Base-by-base conservation (phyloP, 2,888 invertebrate genomes). In the Drosophila nigricruria region DNA sequence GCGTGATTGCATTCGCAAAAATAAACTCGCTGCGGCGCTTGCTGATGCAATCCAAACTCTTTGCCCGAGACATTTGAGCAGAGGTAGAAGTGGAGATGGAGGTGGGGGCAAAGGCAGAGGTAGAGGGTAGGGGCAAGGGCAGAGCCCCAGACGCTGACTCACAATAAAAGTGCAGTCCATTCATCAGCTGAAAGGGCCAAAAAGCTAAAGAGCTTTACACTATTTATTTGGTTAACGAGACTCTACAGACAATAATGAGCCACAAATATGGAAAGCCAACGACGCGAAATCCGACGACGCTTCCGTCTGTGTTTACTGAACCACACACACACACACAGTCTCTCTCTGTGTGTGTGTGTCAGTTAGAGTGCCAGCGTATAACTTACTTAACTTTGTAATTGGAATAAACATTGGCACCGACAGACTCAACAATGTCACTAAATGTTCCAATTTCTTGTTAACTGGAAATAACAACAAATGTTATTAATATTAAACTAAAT, bases 211-310 rank as follows among this genome's bases (percentile, higher is more conserved):
- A 6, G 30, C 49, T 49, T 30, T 18, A 18, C 32, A 14, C 34
- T 47, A 58, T 70, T 70, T 68, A 47, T 60, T 67, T 59, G 47
- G 59, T 18, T 36, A 69, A 67, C 58, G 32, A 52, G 53, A n/a
- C 45, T 34, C 53, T 40, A 60, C 40, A 23, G 25, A 25, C 47
- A 45, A 58, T 56, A 23, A 23, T 23, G 32, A 53, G 54, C 40
- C 54, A 30, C 27, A 30, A 54, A 40, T 54, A 42, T 42, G 40
- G 20, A 42, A 30, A 54, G 30, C 40, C 4, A 38, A 18, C 54
- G 25, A n/a, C 14, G 53, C 40, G 40, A 56, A 23, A 56, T 32
- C 23, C 30, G 32, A 43, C 20, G 23, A 8, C 43, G 12, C 4
- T 34, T 30, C 18, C 25, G 43, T 45, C 43, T 25, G 32, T 56